Conservation (phyloP, 2,888 invertebrate genomes). For the Amphipoea lucens region DNA sequence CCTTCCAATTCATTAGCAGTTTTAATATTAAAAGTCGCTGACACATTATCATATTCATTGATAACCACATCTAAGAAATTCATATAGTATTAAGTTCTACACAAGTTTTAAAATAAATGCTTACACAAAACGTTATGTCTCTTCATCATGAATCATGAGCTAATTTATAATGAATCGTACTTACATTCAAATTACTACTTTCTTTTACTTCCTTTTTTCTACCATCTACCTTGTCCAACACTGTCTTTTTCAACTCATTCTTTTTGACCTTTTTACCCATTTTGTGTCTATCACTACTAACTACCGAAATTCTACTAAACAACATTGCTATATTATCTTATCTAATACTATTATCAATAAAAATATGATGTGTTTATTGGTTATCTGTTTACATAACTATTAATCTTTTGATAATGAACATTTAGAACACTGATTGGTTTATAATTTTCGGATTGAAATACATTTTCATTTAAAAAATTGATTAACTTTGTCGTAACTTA, state of each 20-base stretch:
- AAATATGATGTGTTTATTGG: slow-evolving; percentile 22
- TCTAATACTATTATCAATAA: slow-evolving; percentile 46
- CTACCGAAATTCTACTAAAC: slow-evolving; percentile 40
- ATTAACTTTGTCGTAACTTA: too few species aligned
- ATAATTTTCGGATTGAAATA: background rate
- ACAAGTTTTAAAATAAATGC: background rate
- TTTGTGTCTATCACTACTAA: slow-evolving; percentile 16
- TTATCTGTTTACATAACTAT: slow-evolving; percentile 62
- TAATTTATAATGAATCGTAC: background rate
- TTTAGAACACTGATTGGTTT: slow-evolving; percentile 43
- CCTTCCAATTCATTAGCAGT: too few species aligned
- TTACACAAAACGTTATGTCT: background rate
- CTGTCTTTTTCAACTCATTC: slow-evolving; percentile 41
- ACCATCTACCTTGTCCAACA: background rate
- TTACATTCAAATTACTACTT: slow-evolving; percentile 43
- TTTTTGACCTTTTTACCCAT: slow-evolving; percentile 61
- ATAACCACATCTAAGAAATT: background rate
- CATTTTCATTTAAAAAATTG: background rate
- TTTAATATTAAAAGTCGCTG: background rate
- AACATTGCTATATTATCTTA: slow-evolving; percentile 23
- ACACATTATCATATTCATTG: background rate
- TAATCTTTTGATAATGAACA: slow-evolving; percentile 44
- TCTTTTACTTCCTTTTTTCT: slow-evolving; percentile 29
- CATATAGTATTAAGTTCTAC: background rate
- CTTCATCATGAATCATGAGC: background rate